Base-by-base conservation (phyloP, 2,888 invertebrate species). In the Lasioglossum marginatum region DNA sequence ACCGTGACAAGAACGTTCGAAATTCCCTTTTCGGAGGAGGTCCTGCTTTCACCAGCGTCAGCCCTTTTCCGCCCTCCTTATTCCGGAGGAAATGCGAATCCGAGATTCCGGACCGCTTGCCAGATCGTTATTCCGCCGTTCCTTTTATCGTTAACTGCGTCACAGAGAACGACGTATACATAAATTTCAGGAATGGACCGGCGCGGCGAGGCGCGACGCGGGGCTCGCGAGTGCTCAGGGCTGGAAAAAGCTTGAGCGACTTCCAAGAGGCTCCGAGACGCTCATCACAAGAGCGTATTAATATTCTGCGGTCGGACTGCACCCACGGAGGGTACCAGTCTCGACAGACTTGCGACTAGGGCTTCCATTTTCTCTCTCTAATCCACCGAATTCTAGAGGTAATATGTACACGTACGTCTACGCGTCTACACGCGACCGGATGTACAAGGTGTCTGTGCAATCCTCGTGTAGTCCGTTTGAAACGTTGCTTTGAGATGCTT, bases 241-340 rank as follows among this genome's bases (percentile, higher is more conserved):
- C 40, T 19, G 34, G 79, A 73, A 85, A 81, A 89, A 86, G 78
- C 79, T 80, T 31, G 77, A 74, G 70, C 87, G 74, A 86, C 76
- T 77, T 81, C 76, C 72, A 73, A 70, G 73, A 52, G 48, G 37
- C 14, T n/a, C 68, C 23, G 14, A 40, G 77, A 63, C 66, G 72
- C 60, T n/a, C 43, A 72, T 68, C 34, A 4, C 68, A 72, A 48
- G 77, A 52, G 37, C 85, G 77, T 90, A 93, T 94, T 93, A 94
- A 94, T 94, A 94, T 93, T 93, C 93, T 81, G 87, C 83, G 86
- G 87, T 88, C 84, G 87, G 82, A 79, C 82, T 88, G 89, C 68
- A 90, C 89, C 90, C 91, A 87, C 86, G 89, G 88, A 90, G 91
- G 91, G 90, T 91, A 92, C 92, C 77, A 86, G 83, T 88, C 89